Evolutionary conservation across 2,113 vertebrate genomes (phyloP).

Genomic region (Salminus brasiliensis): DNA sequence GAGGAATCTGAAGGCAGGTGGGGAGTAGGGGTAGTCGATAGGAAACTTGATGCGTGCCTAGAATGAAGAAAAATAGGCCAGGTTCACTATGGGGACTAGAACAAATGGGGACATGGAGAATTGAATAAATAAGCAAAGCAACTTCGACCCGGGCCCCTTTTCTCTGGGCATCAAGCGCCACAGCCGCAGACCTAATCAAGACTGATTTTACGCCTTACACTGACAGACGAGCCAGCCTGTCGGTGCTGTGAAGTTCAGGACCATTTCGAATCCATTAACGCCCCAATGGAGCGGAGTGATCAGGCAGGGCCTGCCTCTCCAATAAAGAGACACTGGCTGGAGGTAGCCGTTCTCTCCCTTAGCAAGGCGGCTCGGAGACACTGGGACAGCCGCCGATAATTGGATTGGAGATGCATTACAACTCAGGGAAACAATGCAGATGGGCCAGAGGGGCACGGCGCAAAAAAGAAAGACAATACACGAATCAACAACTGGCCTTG

Average conservation of each 20-base stretch:
- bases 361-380: conserved; percentile 4
- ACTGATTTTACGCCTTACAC: neutral
- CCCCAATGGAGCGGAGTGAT: neutral
- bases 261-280: neutral
- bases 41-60: conserved; percentile 96
- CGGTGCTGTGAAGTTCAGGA: neutral
- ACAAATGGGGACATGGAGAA: neutral
- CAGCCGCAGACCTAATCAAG: neutral
- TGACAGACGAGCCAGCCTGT: neutral
- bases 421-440: conserved; percentile 15
- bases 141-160: neutral
- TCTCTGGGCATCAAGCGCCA: neutral
- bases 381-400: conserved; percentile 40
- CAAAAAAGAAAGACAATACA: conserved; percentile 19
- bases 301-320: neutral
- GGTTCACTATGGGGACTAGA: neutral
- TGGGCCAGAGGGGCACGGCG: neutral
- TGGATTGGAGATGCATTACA: conserved; percentile 38
- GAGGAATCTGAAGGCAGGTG: conserved; percentile 94
- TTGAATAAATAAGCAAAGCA: neutral
- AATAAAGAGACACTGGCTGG: neutral
- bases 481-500: conserved; percentile 4
- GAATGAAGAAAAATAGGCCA: conserved; percentile 23
- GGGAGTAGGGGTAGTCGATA: conserved; percentile 96
- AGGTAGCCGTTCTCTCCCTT: neutral